phyloP scores from a whole-genome alignment of 2,888 invertebrate genomes.

The Archaeoteleia sp. region DNA sequence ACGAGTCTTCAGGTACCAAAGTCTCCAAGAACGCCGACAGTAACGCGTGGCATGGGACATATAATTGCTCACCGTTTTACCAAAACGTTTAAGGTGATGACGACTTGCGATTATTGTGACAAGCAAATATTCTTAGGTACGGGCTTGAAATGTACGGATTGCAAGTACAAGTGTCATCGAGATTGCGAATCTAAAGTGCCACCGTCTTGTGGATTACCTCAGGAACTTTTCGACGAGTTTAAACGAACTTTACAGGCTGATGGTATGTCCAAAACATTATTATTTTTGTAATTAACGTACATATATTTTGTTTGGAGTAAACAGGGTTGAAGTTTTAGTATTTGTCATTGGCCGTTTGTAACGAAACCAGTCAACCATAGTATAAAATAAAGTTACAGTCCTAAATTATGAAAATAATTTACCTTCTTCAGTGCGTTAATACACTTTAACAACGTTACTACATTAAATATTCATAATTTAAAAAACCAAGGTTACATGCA shows the following conservation, averaged over 20 bases:
- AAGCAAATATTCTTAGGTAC: constrained; percentile 90
- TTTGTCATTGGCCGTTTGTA: no score
- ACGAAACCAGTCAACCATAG: no score
- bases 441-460: no score
- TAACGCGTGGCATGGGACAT: constrained; percentile 89
- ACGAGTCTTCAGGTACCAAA: constrained; percentile 79
- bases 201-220: constrained; percentile 93
- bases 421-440: no score
- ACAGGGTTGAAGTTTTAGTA: no score
- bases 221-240: constrained; percentile 88
- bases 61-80: constrained; percentile 93
- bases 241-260: constrained; percentile 84
- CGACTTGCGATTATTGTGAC: constrained; percentile 92
- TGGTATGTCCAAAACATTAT: no score
- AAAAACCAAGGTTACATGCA: no score
- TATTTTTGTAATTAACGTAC: no score
- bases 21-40: constrained; percentile 86
- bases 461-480: no score
- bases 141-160: constrained; percentile 93
- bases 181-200: constrained; percentile 95
- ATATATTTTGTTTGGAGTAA: not conserved
- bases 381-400: no score
- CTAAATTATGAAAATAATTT: no score
- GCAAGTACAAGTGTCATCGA: constrained; percentile 92
- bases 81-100: constrained; percentile 91